phyloP scores from a whole-genome alignment of 2,888 invertebrate genomes.

The Caenorhabditis sinica region DNA sequence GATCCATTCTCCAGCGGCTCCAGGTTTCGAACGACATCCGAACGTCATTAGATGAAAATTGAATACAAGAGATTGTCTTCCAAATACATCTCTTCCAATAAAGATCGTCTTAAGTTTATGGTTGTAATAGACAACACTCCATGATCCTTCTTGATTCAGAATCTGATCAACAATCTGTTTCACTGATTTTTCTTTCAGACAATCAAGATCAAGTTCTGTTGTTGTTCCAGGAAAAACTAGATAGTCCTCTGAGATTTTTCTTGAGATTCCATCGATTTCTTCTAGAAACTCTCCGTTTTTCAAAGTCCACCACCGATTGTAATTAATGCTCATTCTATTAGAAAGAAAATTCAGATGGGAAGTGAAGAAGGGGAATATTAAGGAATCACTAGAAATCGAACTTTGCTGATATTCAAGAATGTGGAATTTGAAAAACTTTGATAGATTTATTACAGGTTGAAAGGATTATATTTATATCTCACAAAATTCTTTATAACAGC shows the following conservation, averaged over 20 bases:
- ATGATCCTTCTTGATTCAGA: conserved; percentile 50
- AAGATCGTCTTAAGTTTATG: conserved; percentile 42
- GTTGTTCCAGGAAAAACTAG: conserved; percentile 42
- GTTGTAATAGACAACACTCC: conserved; percentile 56
- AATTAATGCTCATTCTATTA: conserved; percentile 46
- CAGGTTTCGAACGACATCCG: conserved; percentile 41
- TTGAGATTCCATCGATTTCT: neutral
- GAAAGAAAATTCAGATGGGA: neutral
- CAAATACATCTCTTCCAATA: conserved; percentile 73
- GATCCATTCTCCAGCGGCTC: conserved; percentile 49
- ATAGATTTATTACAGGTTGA: conserved; percentile 47
- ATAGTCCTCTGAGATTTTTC: conserved; percentile 21
- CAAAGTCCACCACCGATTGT: conserved; percentile 50
- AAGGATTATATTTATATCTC: conserved; percentile 13
- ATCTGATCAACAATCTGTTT: conserved; percentile 25
- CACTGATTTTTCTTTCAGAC: conserved; percentile 2
- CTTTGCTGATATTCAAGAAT: neutral
- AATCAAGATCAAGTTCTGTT: neutral
- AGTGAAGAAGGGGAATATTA: neutral
- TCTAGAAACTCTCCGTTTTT: conserved; percentile 13
- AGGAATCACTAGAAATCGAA: neutral
- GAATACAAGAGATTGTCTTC: conserved; percentile 69
- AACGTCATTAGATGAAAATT: conserved; percentile 14
- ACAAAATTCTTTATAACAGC: conserved; percentile 26
- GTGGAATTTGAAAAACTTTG: neutral